Conservation (phyloP, 2,113 vertebrate genomes). For the Aldabrachelys gigantea region DNA sequence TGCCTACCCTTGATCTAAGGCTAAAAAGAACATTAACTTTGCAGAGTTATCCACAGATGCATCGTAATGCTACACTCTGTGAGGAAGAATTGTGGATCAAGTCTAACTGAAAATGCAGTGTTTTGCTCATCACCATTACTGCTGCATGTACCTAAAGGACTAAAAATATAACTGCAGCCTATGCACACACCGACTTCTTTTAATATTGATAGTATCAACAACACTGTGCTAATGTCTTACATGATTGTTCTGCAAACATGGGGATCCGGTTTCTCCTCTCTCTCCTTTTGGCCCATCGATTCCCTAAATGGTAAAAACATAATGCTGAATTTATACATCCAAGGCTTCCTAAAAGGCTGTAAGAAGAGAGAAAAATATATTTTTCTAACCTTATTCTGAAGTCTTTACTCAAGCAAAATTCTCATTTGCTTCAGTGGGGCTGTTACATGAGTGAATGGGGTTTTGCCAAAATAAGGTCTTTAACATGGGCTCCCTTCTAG, state of each 20-base stretch:
- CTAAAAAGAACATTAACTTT: background rate
- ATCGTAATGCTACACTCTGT: background rate
- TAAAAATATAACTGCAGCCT: accelerated
- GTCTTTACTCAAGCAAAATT: background rate
- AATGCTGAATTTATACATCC: accelerated
- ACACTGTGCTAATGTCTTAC: slow-evolving; percentile 74
- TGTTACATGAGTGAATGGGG: background rate
- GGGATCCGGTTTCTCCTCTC: slow-evolving; percentile 85
- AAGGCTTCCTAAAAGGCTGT: background rate
- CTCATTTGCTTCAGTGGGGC: background rate
- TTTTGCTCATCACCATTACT: background rate
- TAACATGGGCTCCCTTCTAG: background rate
- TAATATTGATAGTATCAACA: background rate
- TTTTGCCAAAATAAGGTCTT: background rate
- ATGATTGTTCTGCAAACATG: slow-evolving; percentile 85
- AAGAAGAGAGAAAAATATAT: background rate
- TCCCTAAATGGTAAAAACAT: slow-evolving; percentile 75
- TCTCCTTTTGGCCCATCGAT: slow-evolving; percentile 90
- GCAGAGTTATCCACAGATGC: accelerated
- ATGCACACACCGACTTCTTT: accelerated
- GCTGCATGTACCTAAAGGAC: background rate
- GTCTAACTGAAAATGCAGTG: background rate
- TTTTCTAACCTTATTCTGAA: background rate
- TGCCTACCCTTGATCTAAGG: background rate
- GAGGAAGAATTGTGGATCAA: accelerated